Evolutionary conservation across 2,888 invertebrate species (phyloP).

Genomic region (Synergus itoensis): DNA sequence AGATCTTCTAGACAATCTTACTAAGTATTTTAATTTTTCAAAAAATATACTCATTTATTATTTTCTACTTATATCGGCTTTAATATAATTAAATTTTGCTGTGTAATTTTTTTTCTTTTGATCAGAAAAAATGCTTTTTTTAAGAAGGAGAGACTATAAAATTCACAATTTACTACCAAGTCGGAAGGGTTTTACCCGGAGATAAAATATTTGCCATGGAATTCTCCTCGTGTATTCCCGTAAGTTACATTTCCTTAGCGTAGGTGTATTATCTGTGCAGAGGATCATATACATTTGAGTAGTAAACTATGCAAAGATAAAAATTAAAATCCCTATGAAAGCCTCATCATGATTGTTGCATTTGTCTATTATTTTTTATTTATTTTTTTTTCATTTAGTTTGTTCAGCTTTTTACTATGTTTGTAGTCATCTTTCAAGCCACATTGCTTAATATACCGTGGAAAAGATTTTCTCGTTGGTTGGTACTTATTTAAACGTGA

Average conservation of each 20-base stretch:
- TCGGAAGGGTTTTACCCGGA: not conserved
- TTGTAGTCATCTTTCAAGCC: not conserved
- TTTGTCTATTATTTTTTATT: conserved; percentile 13
- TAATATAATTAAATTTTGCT: too few relatives aligned
- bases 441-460: conserved; percentile 17
- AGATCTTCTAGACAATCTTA: not conserved
- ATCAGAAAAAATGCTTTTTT: not conserved
- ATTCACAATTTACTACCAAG: conserved; percentile 4
- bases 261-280: conserved; percentile 30
- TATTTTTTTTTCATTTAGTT: conserved; percentile 8
- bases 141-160: not conserved
- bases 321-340: not conserved
- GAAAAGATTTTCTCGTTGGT: conserved; percentile 20
- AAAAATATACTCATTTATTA: too few relatives aligned
- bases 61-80: too few relatives aligned
- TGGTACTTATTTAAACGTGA: conserved; percentile 15
- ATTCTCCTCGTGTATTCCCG: conserved; percentile 10
- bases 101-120: too few relatives aligned
- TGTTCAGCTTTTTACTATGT: not conserved
- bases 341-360: not conserved
- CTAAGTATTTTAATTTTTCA: too few relatives aligned
- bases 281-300: conserved; percentile 5
- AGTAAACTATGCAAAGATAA: conserved; percentile 17
- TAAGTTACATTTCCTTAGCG: conserved; percentile 27
- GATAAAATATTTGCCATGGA: conserved; percentile 23